phyloP scores from a whole-genome alignment of 2,113 vertebrate genomes.

The Neotoma lepida region DNA sequence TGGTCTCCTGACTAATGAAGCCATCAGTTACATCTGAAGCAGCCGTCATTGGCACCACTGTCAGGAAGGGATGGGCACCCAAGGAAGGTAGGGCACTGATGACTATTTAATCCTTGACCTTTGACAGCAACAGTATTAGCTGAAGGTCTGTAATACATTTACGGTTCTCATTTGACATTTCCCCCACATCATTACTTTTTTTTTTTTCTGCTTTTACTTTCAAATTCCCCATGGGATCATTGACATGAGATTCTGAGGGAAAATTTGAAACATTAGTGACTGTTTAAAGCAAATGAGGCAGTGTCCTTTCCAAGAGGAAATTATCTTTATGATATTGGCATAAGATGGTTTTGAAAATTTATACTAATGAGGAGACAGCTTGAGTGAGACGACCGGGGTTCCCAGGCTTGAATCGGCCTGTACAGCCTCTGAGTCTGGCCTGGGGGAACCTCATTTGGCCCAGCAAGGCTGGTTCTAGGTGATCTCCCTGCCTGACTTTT shows the following conservation, averaged over 20 bases:
- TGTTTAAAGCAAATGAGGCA: slow-evolving; percentile 77
- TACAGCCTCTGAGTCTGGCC: no score
- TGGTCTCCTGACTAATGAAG: slow-evolving; percentile 48
- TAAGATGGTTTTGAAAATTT: slow-evolving; percentile 68
- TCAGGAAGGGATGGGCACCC: slow-evolving; percentile 12
- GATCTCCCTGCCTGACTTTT: background rate
- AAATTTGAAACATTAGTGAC: slow-evolving; percentile 76
- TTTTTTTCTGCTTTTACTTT: slow-evolving; percentile 76
- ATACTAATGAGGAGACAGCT: slow-evolving; percentile 60
- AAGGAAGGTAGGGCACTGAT: slow-evolving; percentile 49
- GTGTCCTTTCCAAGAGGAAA: slow-evolving; percentile 75
- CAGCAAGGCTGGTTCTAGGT: background rate
- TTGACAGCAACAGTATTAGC: slow-evolving; percentile 45
- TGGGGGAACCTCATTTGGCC: background rate
- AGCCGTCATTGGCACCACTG: background rate
- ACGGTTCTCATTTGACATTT: slow-evolving; percentile 72
- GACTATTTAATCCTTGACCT: slow-evolving; percentile 73
- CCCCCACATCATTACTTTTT: slow-evolving; percentile 72
- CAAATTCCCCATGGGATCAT: slow-evolving; percentile 73
- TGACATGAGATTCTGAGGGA: slow-evolving; percentile 76
- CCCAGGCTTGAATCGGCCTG: background rate
- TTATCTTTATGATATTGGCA: slow-evolving; percentile 65
- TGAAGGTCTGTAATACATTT: slow-evolving; percentile 59
- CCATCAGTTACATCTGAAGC: slow-evolving; percentile 28
- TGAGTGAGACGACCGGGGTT: background rate